phyloP scores from a whole-genome alignment of 2,113 vertebrate genomes.

The Erythrocercus mccallii region DNA sequence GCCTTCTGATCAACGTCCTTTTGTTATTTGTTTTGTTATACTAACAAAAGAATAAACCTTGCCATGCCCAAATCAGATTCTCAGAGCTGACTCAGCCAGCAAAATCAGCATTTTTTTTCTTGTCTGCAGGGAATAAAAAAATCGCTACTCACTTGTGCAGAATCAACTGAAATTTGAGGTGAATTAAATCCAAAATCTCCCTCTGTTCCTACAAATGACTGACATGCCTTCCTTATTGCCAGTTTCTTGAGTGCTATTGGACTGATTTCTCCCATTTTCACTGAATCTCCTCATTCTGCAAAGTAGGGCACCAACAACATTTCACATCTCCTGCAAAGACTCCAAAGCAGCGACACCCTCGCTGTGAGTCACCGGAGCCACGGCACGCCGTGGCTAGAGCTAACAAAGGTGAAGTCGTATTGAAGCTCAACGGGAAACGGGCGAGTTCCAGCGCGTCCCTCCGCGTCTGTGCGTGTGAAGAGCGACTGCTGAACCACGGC shows the following conservation, averaged over 20 bases:
- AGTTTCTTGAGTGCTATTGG: constrained; percentile 64
- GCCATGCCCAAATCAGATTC: neutral
- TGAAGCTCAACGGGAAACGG: neutral
- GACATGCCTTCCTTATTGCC: constrained; percentile 44
- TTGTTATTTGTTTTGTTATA: neutral
- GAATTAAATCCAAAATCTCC: constrained; percentile 61
- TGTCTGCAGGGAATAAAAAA: constrained; percentile 34
- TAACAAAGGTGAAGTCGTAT: neutral
- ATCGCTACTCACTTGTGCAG: constrained; percentile 24
- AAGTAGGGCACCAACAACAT: constrained; percentile 33
- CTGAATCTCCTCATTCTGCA: constrained; percentile 26
- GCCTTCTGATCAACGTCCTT: neutral
- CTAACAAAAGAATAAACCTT: neutral
- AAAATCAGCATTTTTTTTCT: constrained; percentile 54
- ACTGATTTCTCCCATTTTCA: constrained; percentile 17
- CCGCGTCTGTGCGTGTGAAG: neutral
- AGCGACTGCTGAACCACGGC: neutral
- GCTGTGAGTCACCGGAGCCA: neutral
- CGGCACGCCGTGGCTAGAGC: neutral
- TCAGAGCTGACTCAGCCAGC: constrained; percentile 54
- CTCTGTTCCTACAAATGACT: constrained; percentile 58
- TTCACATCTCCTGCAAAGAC: neutral
- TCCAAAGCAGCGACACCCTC: neutral
- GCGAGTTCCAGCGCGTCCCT: neutral
- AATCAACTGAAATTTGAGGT: constrained; percentile 57